A percentile compares a stretch with the other conserved stretches of the same genome.
These are phyloP conservation scores for Xestobium rufovillosum DNA, from an alignment of 2,888 invertebrate species.

Conservation along the genomic window DNA sequence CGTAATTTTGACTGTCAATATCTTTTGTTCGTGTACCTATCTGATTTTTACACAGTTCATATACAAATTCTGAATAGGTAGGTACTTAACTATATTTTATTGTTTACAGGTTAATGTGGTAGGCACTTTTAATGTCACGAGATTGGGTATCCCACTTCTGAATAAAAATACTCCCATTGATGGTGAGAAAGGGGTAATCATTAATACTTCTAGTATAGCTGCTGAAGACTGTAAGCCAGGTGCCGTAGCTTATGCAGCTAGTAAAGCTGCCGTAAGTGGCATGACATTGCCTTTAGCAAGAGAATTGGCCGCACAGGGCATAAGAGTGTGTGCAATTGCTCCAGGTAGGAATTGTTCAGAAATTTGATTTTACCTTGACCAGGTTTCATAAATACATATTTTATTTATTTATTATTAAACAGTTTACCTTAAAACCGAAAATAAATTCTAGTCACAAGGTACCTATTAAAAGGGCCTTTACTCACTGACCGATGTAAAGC, in stretches of 20 bases:
- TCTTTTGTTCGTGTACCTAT: no score
- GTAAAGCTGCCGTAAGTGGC: conserved; percentile 84
- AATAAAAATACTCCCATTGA: conserved; percentile 71
- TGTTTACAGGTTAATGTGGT: conserved; percentile 67
- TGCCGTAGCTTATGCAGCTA: conserved; percentile 88
- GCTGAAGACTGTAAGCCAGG: conserved; percentile 96
- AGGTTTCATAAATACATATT: no score
- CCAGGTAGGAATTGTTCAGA: no score
- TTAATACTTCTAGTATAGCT: conserved; percentile 93
- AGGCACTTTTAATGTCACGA: conserved; percentile 91
- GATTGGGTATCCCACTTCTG: conserved; percentile 76
- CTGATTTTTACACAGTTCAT: no score
- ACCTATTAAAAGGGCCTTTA: no score
- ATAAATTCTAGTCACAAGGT: no score
- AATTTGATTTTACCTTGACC: no score
- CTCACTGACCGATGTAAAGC: no score
- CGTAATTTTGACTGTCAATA: no score
- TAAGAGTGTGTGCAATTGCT: conserved; percentile 72
- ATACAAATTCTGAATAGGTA: no score
- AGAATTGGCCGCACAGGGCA: conserved; percentile 75
- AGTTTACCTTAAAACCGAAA: no score
- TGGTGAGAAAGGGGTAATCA: conserved; percentile 85
- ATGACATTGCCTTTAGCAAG: conserved; percentile 96
- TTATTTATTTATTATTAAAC: no score
- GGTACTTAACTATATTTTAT: neutral